Evolutionary conservation across 2,113 vertebrate species (phyloP).

Genomic region (mouse (Mus musculus)): DNA sequence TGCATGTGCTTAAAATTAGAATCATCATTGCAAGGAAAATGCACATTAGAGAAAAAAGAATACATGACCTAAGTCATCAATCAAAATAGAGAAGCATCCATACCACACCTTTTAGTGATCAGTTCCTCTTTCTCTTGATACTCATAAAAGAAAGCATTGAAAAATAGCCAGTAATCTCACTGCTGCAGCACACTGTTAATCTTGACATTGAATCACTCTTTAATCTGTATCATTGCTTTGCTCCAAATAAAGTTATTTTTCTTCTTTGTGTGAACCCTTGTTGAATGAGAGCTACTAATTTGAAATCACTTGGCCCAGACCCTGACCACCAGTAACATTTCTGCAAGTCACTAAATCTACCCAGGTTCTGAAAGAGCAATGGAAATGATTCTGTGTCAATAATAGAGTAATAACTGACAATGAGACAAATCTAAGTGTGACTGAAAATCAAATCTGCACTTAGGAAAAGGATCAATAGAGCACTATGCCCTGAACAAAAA

Average conservation of each 20-base stretch:
- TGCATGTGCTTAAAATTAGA: neutral
- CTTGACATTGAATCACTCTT: neutral
- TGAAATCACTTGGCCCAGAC: neutral
- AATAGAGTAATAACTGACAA: conserved; percentile 43
- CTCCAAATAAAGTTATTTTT: neutral
- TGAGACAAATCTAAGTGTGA: conserved; percentile 21
- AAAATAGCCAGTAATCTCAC: neutral
- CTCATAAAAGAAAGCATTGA: neutral
- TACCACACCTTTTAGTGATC: neutral
- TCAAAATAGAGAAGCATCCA: neutral
- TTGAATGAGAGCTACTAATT: neutral
- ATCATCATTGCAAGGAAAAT: neutral
- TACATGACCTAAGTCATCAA: neutral
- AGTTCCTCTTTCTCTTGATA: neutral
- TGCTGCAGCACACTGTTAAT: neutral
- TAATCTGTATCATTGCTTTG: too few relatives aligned
- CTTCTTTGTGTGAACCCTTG: neutral
- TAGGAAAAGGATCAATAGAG: conserved; percentile 51
- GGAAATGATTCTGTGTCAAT: conserved; percentile 14
- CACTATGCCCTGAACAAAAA: neutral
- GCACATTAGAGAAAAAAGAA: neutral
- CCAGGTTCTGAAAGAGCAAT: neutral
- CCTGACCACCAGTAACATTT: neutral
- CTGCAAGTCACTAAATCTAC: conserved; percentile 9
- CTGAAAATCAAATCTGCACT: conserved; percentile 53